Evolutionary conservation across 2,113 vertebrate genomes (phyloP), one percentile per base, ranked within the genome.

Genomic region (Leptocoma aspasia): DNA sequence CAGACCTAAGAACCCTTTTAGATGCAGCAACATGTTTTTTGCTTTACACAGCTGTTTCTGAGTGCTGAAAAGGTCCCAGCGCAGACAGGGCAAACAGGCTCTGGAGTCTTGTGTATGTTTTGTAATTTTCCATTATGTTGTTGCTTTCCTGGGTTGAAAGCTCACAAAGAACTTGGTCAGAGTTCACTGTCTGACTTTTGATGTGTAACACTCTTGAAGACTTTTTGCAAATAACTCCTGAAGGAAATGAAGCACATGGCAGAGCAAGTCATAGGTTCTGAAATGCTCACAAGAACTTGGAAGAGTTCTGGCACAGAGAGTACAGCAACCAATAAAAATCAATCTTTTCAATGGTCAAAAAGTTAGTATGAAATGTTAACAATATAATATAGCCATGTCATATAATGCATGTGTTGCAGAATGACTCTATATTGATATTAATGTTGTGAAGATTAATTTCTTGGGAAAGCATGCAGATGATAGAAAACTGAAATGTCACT

Each of bases 401-500:
- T 80, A 54, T 79, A 64, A 53, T 8, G 2, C 39, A 50, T 81
- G 33, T 9, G 11, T 42, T 92, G 7, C 37, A 75, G 79, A 95
- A 83, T 41, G 11, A 52, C 56, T 91, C 21, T 82, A 16, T 93
- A 83, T 87, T 70, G 57, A 35, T 78, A 72, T 13, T 79, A 86
- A 35, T 44, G 24, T 52, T 75, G 30, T 73, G 56, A 76, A 85
- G 42, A 47, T 11, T 33, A 78, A 64, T 35, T 96, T 95, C 28
- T 80, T 90, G 56, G 39, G 72, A 96, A 92, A 93, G 8, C 9
- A 33, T 54, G 70, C 8, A 53, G 63, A 27, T 33, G 79, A 66
- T 81, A 71, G 65, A 73, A 96, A 90, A 82, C 41, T 71, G 16
- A 92, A 95, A 92, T 76, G 23, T 77, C 80, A 83, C 53, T 54